These are phyloP conservation scores for Phymatocera aterrima DNA, from an alignment of 2,888 invertebrate species.

Conservation along the genomic window DNA sequence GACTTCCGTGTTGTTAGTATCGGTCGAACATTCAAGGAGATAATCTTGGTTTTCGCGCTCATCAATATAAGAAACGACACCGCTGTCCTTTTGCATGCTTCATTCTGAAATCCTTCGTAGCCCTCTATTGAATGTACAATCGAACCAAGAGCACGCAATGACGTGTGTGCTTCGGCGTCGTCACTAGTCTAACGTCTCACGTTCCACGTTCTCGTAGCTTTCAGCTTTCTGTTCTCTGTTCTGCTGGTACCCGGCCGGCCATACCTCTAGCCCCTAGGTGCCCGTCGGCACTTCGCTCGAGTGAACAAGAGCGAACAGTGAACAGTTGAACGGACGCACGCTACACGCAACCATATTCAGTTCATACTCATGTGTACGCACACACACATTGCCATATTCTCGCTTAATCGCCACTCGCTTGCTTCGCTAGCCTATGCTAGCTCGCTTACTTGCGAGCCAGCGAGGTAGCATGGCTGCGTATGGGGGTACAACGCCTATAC, in stretches of 20 bases:
- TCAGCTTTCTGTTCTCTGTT: background rate
- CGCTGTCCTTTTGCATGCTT: too few relatives aligned
- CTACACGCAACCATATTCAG: constrained; percentile 4
- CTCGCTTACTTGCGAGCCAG: background rate
- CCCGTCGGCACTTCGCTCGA: constrained; percentile 35
- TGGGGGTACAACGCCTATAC: constrained; percentile 19
- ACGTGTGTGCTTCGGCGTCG: background rate
- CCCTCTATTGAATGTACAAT: background rate
- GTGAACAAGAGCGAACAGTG: constrained; percentile 26
- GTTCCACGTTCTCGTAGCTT: background rate
- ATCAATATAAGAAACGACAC: too few relatives aligned
- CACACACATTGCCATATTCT: background rate
- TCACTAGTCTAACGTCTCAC: background rate
- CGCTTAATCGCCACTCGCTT: background rate
- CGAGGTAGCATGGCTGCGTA: constrained; percentile 16
- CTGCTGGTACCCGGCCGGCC: background rate
- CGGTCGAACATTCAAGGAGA: too few relatives aligned
- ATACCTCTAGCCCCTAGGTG: background rate
- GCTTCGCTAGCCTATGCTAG: background rate
- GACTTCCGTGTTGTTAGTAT: too few relatives aligned
- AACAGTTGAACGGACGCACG: constrained; percentile 15
- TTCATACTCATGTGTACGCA: background rate
- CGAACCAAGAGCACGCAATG: constrained; percentile 6
- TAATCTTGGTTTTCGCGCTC: too few relatives aligned
- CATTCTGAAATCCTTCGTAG: background rate